phyloP scores from a whole-genome alignment of 1,140 invertebrate genomes.

The Anadara kagoshimensis region DNA sequence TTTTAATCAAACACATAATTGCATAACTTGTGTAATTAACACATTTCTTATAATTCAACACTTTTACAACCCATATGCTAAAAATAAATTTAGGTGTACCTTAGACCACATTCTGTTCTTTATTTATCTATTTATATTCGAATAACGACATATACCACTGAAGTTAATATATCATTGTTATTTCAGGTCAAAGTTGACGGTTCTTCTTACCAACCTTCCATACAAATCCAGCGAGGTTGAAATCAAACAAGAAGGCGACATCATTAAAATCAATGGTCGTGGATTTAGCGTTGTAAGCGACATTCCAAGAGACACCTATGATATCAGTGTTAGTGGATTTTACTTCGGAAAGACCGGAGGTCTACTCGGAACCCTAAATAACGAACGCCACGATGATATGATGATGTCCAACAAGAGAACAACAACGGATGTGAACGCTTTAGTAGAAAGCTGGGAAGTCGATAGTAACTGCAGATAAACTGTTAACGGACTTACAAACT shows the following conservation, averaged over 20 bases:
- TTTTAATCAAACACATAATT: too few species aligned
- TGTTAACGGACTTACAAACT: too few species aligned
- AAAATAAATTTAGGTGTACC: too few species aligned
- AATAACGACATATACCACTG: too few species aligned
- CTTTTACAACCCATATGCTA: too few species aligned
- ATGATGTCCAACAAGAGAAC: conserved; percentile 76
- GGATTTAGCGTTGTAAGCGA: conserved; percentile 63
- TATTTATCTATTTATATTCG: too few species aligned
- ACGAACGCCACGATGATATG: conserved; percentile 89
- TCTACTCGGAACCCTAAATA: too few species aligned
- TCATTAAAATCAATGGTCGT: conserved; percentile 65
- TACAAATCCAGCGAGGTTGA: conserved; percentile 78
- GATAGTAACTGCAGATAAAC: conserved; percentile 39
- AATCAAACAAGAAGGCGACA: conserved; percentile 54
- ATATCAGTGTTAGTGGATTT: too few species aligned
- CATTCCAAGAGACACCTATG: conserved; percentile 39
- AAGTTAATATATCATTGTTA: neutral
- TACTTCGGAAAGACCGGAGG: too few species aligned
- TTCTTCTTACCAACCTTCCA: conserved; percentile 69
- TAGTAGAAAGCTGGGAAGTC: conserved; percentile 57
- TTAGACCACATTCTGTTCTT: too few species aligned
- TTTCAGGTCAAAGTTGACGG: conserved; percentile 74
- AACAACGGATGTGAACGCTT: conserved; percentile 66
- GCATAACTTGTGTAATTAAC: too few species aligned
- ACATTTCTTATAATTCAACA: too few species aligned